Conservation (phyloP, 2,113 vertebrate genomes). For the Ornithorhynchus anatinus region DNA sequence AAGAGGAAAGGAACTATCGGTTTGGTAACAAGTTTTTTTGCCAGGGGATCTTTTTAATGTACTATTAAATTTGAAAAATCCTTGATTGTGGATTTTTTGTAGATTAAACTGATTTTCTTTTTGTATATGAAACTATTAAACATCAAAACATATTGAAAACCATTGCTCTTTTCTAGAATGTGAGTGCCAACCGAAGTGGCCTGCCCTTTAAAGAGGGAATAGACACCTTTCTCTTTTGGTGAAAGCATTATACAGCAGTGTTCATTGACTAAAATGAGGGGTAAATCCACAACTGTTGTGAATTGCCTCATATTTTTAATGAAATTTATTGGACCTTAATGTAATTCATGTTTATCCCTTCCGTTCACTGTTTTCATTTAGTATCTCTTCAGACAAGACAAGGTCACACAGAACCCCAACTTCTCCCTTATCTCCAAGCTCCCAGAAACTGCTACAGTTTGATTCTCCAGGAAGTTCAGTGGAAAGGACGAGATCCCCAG, state of each 20-base stretch:
- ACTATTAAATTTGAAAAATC: too few relatives aligned
- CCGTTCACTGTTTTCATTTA: too few relatives aligned
- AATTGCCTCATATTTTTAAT: background rate
- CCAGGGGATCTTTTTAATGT: too few relatives aligned
- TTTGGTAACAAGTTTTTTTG: too few relatives aligned
- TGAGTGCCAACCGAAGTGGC: accelerated
- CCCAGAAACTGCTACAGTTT: constrained; percentile 66
- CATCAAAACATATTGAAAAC: background rate
- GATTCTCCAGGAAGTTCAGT: constrained; percentile 49
- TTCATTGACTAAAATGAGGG: too few relatives aligned
- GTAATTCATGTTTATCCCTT: too few relatives aligned
- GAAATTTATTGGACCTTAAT: background rate
- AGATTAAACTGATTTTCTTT: too few relatives aligned
- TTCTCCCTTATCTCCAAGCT: constrained; percentile 66
- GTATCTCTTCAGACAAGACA: constrained; percentile 72
- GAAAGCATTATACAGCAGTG: too few relatives aligned
- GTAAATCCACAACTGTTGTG: background rate
- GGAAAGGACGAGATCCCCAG: constrained; percentile 64
- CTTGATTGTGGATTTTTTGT: too few relatives aligned
- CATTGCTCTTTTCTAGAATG: background rate
- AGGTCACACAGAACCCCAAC: constrained; percentile 66
- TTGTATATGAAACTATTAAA: background rate
- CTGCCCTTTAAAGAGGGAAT: background rate
- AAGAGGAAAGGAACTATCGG: too few relatives aligned
- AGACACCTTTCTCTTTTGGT: background rate